These are phyloP conservation scores for Tetropium fuscum DNA, from an alignment of 2,888 invertebrate species.

Conservation along the genomic window DNA sequence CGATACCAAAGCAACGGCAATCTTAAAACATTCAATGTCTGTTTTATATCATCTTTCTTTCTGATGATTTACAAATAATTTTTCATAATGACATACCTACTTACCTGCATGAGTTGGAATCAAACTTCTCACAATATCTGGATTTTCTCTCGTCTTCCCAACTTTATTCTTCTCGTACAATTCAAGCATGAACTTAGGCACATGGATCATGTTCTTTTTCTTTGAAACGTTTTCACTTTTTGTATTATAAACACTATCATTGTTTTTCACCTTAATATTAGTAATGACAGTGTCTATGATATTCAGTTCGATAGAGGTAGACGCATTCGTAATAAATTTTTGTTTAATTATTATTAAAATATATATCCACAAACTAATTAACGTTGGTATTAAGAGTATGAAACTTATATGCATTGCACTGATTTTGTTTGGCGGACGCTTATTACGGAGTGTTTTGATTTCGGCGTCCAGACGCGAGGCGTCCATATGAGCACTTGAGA, in stretches of 20 bases:
- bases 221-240: conserved; percentile 18
- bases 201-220: conserved; percentile 53
- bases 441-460: conserved; percentile 38
- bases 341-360: conserved; percentile 43
- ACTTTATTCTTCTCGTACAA: conserved; percentile 61
- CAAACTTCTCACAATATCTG: conserved; percentile 63
- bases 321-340: conserved; percentile 31
- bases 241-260: conserved; percentile 1
- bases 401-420: conserved; percentile 40
- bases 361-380: conserved; percentile 48
- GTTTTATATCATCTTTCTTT: too few relatives aligned
- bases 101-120: conserved; percentile 62
- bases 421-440: conserved; percentile 21
- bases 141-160: conserved; percentile 40
- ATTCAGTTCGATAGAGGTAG: conserved; percentile 47
- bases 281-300: conserved; percentile 38
- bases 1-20: too few relatives aligned
- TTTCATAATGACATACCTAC: too few relatives aligned
- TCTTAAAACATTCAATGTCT: too few relatives aligned
- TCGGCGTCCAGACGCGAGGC: conserved; percentile 53
- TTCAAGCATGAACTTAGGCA: conserved; percentile 64
- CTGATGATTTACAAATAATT: too few relatives aligned
- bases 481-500: conserved; percentile 57
- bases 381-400: conserved; percentile 44
- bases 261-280: conserved; percentile 7